Evolutionary conservation across 2,797 vertebrate species (phyloP).

Genomic region (Pampus argenteus): DNA sequence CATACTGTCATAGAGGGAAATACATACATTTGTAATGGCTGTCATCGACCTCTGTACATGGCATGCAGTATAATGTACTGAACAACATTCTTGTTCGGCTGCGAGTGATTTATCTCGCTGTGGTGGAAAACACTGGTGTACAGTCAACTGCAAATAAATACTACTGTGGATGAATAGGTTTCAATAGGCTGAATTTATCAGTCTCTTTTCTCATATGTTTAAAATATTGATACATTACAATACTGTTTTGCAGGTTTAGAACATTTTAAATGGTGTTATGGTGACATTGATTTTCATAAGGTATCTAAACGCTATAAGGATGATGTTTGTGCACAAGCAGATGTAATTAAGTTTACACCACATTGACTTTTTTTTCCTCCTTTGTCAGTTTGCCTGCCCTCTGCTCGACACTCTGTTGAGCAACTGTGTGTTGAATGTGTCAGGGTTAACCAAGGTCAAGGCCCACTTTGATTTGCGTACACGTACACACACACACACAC

Average conservation of each 20-base stretch:
- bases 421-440: slow-evolving; percentile 1
- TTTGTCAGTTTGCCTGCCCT: slow-evolving; percentile 18
- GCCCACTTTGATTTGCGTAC: slow-evolving; percentile 44
- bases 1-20: slow-evolving; percentile 37
- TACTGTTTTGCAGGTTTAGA: neutral
- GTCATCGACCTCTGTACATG: slow-evolving; percentile 8
- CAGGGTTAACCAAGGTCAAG: slow-evolving; percentile 26
- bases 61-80: slow-evolving; percentile 14
- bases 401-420: slow-evolving; percentile 8
- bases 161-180: slow-evolving; percentile 1
- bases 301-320: neutral
- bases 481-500: slow-evolving; percentile 4
- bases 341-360: slow-evolving; percentile 12
- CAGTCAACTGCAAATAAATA: slow-evolving; percentile 18
- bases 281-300: neutral
- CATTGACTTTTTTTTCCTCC: slow-evolving; percentile 4
- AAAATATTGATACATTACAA: neutral
- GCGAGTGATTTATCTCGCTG: slow-evolving; percentile 25
- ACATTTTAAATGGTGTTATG: neutral
- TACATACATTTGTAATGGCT: slow-evolving; percentile 20
- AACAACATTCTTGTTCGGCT: slow-evolving; percentile 7
- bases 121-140: neutral
- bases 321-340: neutral
- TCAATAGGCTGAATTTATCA: slow-evolving; percentile 5
- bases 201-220: neutral